phyloP scores from a whole-genome alignment of 2,797 vertebrate genomes.

The Eospalax fontanierii region DNA sequence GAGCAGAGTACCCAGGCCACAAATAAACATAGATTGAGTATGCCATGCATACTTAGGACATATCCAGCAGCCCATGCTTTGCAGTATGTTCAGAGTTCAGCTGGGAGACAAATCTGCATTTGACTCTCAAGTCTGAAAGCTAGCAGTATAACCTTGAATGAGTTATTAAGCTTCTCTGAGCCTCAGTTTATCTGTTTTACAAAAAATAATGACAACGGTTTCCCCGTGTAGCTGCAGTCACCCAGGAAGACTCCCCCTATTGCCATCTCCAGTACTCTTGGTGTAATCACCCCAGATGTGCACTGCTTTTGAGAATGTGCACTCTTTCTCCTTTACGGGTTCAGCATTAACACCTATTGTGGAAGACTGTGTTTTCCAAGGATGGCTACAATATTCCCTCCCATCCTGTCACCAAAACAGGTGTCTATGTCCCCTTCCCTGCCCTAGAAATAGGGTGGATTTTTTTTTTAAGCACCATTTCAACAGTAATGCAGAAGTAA shows the following conservation, averaged over 20 bases:
- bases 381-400: neutral
- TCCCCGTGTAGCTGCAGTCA: neutral
- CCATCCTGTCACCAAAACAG: neutral
- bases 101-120: constrained; percentile 7
- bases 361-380: constrained; percentile 19
- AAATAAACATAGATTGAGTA: neutral
- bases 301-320: constrained; percentile 49
- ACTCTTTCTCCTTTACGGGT: constrained; percentile 19
- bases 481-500: neutral
- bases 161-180: constrained; percentile 23
- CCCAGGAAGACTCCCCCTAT: neutral
- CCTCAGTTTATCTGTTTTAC: constrained; percentile 26
- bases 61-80: neutral
- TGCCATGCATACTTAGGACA: neutral
- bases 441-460: neutral
- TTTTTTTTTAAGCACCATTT: constrained; percentile 4
- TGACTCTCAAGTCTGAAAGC: neutral
- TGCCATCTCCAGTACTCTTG: neutral
- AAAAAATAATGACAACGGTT: neutral
- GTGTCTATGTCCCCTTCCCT: neutral
- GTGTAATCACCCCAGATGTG: neutral
- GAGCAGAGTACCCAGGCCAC: constrained; percentile 9
- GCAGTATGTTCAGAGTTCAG: neutral
- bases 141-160: constrained; percentile 11
- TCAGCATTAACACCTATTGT: neutral